Evolutionary conservation across 2,888 invertebrate genomes (phyloP).

Genomic region (Apodemia hepburni): DNA sequence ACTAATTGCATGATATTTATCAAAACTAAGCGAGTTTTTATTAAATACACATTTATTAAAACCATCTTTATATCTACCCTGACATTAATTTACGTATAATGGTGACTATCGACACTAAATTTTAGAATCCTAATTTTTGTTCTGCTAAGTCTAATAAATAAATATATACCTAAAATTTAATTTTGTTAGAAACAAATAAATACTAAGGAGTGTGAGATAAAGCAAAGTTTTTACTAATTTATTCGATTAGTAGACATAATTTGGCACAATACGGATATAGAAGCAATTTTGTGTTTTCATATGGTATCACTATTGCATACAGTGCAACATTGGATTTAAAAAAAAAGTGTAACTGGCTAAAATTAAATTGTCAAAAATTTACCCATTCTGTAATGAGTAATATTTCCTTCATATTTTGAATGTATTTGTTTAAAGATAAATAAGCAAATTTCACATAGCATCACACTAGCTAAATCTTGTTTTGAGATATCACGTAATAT

Average conservation of each 20-base stretch:
- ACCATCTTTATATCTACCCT: constrained; percentile 83
- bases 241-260: constrained; percentile 42
- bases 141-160: constrained; percentile 58
- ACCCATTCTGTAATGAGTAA: background rate
- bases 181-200: constrained; percentile 30
- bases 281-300: constrained; percentile 40
- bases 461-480: constrained; percentile 3
- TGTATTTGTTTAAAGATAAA: background rate
- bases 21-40: constrained; percentile 64
- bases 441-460: constrained; percentile 7
- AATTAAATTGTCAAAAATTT: background rate
- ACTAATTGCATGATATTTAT: constrained; percentile 57
- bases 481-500: constrained; percentile 31
- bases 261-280: constrained; percentile 72
- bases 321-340: too few species aligned
- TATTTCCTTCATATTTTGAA: background rate
- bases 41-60: constrained; percentile 57
- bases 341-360: too few species aligned
- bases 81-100: constrained; percentile 94
- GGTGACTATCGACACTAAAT: constrained; percentile 81
- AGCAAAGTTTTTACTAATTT: constrained; percentile 35
- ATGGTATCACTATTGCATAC: constrained; percentile 8
- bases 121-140: constrained; percentile 64
- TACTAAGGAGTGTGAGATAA: constrained; percentile 18
- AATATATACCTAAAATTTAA: constrained; percentile 28